phyloP scores from a whole-genome alignment of 2,888 invertebrate genomes.

The Rotaria socialis region DNA sequence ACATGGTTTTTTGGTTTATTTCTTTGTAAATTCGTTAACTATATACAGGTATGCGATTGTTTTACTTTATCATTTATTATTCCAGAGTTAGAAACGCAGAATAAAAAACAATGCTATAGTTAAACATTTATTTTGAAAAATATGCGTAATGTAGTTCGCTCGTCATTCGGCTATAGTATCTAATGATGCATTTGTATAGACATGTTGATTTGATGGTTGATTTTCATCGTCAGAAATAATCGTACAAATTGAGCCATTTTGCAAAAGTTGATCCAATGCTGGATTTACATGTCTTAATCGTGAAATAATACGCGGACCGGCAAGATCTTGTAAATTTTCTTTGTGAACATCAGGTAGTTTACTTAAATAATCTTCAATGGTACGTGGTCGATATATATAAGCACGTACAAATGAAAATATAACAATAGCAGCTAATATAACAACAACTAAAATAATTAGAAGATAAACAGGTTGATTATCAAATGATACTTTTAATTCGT shows the following conservation, averaged over 20 bases:
- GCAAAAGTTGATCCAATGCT: not conserved
- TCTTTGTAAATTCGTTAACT: constrained; percentile 44
- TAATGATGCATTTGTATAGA: not conserved
- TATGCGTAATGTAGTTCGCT: too few species aligned
- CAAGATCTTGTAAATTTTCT: not conserved
- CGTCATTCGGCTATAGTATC: not conserved
- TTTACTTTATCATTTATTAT: not conserved
- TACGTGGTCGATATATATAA: not conserved
- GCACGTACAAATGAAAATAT: not conserved
- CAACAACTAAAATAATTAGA: not conserved
- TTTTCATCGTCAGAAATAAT: too few species aligned
- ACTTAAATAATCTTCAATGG: not conserved
- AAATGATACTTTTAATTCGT: not conserved
- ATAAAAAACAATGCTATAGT: too few species aligned
- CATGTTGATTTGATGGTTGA: not conserved
- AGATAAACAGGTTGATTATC: not conserved
- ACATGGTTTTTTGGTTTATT: constrained; percentile 46
- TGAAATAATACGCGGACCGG: not conserved
- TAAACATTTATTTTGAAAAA: too few species aligned
- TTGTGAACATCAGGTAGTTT: not conserved
- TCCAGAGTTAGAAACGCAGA: too few species aligned
- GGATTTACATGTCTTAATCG: not conserved
- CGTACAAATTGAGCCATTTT: too few species aligned
- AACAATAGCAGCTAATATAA: not conserved
- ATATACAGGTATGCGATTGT: constrained; percentile 38